Evolutionary conservation across 2,113 vertebrate species (phyloP).

Genomic region (Centropus unirufus): DNA sequence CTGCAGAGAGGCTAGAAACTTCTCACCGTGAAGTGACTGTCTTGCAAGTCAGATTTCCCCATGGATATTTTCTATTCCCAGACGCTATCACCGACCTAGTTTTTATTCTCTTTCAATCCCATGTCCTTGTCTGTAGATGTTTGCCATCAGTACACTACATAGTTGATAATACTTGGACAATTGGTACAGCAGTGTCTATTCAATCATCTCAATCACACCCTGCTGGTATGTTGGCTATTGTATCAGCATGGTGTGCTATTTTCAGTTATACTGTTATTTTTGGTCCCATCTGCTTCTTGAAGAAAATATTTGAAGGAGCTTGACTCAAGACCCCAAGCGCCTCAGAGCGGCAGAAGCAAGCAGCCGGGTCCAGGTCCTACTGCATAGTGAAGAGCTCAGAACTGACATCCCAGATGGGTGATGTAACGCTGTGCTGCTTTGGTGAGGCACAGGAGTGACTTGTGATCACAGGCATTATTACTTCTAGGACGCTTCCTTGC

Average conservation of each 20-base stretch:
- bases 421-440: neutral
- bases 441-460: neutral
- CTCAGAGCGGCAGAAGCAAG: neutral
- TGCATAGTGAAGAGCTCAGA: neutral
- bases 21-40: neutral
- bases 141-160: neutral
- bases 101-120: neutral
- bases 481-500: slow-evolving; percentile 1
- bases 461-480: neutral
- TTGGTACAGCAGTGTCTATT: neutral
- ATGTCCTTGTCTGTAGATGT: neutral
- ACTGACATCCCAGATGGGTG: neutral
- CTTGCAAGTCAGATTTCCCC: neutral
- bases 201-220: neutral
- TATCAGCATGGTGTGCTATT: neutral
- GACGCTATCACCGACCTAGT: neutral
- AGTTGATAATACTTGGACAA: neutral
- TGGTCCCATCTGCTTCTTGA: neutral
- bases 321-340: neutral
- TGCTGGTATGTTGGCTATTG: neutral
- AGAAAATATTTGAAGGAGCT: neutral
- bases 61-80: neutral
- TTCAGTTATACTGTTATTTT: neutral
- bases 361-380: neutral
- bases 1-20: neutral